Percentiles rank a stretch among this genome's conserved stretches.
Conservation (phyloP, 2,113 vertebrate species). For the Sapajus apella region DNA sequence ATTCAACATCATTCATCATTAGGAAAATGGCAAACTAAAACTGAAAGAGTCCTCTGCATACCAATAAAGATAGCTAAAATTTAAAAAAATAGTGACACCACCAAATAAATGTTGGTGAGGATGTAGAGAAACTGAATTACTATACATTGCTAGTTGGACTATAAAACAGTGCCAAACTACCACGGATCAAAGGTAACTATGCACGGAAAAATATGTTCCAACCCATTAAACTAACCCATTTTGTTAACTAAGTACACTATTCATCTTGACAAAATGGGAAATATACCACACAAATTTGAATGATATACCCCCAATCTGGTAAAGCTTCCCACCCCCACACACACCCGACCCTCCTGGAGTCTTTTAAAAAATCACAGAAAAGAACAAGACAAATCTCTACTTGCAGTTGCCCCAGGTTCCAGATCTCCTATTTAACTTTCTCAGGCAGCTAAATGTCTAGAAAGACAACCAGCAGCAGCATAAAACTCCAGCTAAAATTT, state of each 20-base stretch:
- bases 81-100: not conserved
- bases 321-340: not conserved
- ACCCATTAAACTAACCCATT: not conserved
- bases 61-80: not conserved
- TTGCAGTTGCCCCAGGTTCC: not conserved
- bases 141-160: not conserved
- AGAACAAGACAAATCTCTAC: not conserved
- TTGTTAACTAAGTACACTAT: not conserved
- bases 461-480: not conserved
- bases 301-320: not conserved
- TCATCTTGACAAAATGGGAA: not conserved
- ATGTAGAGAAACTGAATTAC: not conserved
- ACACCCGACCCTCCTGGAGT: not conserved
- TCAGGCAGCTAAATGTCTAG: not conserved
- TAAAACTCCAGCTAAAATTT: not conserved
- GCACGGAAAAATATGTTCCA: not conserved
- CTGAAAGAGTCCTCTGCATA: not conserved
- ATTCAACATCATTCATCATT: not conserved
- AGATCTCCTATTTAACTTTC: not conserved
- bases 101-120: not conserved
- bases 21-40: conserved; percentile 30
- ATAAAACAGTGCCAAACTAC: not conserved
- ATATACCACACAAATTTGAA: not conserved
- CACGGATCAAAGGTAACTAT: not conserved
- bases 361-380: not conserved